Evolutionary conservation across 2,113 vertebrate genomes (phyloP).

Genomic region (Nettapus auritus): DNA sequence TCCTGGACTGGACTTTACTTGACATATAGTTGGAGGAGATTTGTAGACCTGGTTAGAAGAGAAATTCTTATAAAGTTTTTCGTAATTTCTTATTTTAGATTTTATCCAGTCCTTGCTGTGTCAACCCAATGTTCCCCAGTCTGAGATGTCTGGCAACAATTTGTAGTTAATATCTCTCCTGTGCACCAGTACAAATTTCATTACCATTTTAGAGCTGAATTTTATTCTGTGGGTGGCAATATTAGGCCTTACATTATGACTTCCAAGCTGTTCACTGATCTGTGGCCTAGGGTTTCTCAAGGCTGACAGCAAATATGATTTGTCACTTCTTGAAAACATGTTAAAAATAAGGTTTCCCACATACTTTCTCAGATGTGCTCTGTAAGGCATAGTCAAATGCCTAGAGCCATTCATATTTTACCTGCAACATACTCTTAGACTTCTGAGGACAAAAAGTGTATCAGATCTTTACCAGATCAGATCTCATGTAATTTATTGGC

Average conservation of each 20-base stretch:
- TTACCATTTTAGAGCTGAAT: background rate
- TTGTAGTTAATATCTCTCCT: background rate
- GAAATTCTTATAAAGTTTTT: background rate
- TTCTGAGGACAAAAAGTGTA: background rate
- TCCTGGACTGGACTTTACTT: background rate
- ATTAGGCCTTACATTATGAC: background rate
- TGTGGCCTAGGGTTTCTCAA: background rate
- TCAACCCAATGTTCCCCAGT: background rate
- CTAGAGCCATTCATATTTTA: background rate
- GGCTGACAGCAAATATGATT: background rate
- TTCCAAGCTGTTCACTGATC: background rate
- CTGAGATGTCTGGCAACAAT: background rate
- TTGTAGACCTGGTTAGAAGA: background rate
- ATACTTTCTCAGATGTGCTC: background rate
- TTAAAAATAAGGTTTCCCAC: background rate
- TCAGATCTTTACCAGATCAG: background rate
- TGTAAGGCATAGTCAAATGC: background rate
- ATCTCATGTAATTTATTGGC: background rate
- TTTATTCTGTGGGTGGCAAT: background rate
- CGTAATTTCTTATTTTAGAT: background rate
- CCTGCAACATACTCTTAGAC: background rate
- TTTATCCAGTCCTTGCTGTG: background rate
- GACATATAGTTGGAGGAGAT: background rate
- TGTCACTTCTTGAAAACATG: fast-evolving
- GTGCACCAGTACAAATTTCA: background rate